Evolutionary conservation across 1,140 invertebrate species (phyloP), one percentile per base, ranked within the genome.

Genomic region (Drosophila auraria): DNA sequence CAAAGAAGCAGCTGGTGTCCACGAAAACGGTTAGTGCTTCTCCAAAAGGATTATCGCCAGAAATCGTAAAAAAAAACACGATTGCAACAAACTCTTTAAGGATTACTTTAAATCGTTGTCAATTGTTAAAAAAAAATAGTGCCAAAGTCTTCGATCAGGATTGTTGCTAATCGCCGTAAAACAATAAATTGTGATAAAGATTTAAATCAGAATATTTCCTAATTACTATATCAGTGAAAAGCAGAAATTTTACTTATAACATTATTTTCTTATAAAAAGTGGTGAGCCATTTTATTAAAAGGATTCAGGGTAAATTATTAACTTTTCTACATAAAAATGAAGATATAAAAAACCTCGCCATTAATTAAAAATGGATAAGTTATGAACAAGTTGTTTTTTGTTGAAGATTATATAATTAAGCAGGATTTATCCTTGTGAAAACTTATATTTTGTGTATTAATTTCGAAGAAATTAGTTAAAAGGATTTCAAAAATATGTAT

Each of bases 1-100:
- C 57, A 53, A 54, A 60, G 47, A 65, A 78, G 70, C 60, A 69
- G 51, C 78, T 81, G 82, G 75, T 86, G 82, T 75, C 64, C 77
- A 78, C 77, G 64, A 77, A 70, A 86, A 78, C 83, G 83, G 83
- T 87, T 83, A 89, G 83, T 87, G 78, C 23, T 57, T 2, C 1
- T 2, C 8, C 15, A n/a, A n/a, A 77, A 69, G 63, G 74, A 78
- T 60, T 23, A 44, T 25, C 38, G n/a, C 1, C 4, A 33, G 14
- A 33, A 11, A 23, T 44, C 36, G 17, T 40, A 27, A 6, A 14
- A 20, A 20, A 20, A 20, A 20, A 15, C 14, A 3, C 1, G 14
- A 33, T 8, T 30, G 25, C 61, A 12, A 12, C 12, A 33, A 61
- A 20, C 9, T 61, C 15, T 23, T 61, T 64, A 8, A 42, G 57